Percentiles rank a stretch among this genome's conserved stretches.
phyloP scores from a whole-genome alignment of 2,113 vertebrate genomes.

The Pavo muticus region DNA sequence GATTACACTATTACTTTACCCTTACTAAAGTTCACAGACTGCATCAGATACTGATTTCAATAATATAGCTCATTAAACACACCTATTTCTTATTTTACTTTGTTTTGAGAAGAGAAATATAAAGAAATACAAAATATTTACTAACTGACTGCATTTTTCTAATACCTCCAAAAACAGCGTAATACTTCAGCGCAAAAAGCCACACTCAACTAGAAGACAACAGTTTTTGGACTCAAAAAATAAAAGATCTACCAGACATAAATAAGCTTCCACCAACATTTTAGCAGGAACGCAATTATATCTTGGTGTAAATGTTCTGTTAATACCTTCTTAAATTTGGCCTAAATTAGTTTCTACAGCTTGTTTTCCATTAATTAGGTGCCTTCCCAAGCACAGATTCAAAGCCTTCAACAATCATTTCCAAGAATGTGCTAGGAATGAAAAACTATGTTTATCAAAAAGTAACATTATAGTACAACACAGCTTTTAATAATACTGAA shows the following conservation, averaged over 20 bases:
- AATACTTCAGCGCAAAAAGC: background rate
- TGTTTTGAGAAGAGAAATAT: background rate
- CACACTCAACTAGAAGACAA: background rate
- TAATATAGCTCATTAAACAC: background rate
- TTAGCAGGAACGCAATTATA: background rate
- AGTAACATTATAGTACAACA: background rate
- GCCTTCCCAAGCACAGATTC: background rate
- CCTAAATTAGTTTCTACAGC: background rate
- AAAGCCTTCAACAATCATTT: background rate
- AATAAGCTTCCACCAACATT: background rate
- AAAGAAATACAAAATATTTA: background rate
- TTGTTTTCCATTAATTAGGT: background rate
- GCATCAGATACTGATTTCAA: background rate
- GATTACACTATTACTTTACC: background rate
- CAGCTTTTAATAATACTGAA: background rate
- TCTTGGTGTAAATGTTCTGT: background rate
- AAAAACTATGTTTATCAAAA: background rate
- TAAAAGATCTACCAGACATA: background rate
- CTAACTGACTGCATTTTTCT: background rate
- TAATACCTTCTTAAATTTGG: background rate
- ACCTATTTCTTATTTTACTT: background rate
- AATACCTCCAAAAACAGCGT: background rate
- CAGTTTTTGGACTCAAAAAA: background rate
- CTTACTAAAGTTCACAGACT: background rate
- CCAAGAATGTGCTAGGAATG: background rate